These are phyloP conservation scores for Agapornis canus DNA, from an alignment of 2,797 vertebrate genomes.

Conservation along the genomic window DNA sequence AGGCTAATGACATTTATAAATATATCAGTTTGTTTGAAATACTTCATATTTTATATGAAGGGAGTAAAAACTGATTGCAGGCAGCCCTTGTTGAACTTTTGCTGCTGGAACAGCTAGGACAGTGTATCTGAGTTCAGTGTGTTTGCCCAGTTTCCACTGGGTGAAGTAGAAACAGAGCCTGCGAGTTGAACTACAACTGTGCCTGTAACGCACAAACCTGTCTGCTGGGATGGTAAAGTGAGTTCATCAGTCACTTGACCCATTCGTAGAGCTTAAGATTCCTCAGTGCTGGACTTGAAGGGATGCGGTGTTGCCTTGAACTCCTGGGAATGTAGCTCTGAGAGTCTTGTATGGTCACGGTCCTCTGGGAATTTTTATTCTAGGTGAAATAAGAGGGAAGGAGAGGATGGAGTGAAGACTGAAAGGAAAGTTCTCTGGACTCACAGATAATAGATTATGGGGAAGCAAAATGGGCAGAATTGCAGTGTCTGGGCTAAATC, in stretches of 20 bases:
- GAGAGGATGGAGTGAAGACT: neutral
- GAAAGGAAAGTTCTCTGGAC: neutral
- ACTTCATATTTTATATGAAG: conserved; percentile 31
- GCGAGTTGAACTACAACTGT: neutral
- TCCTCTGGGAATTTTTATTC: neutral
- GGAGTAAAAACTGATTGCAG: conserved; percentile 48
- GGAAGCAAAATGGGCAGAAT: neutral
- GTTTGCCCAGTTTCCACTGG: neutral
- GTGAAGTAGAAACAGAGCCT: neutral
- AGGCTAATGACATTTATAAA: conserved; percentile 64
- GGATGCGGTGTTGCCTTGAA: neutral
- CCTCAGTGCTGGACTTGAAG: neutral
- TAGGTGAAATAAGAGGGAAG: neutral
- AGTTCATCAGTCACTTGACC: neutral
- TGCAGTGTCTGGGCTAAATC: neutral
- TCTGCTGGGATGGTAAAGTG: neutral
- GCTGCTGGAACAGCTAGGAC: neutral
- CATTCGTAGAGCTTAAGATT: neutral
- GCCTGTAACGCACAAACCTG: neutral
- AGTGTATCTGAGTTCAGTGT: neutral
- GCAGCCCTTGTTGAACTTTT: conserved; percentile 2
- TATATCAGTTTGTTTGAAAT: conserved; percentile 42
- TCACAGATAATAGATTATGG: neutral
- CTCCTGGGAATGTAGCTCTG: neutral
- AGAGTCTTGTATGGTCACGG: neutral